phyloP scores from a whole-genome alignment of 2,888 invertebrate genomes.

The Holacanthella duospinosa region DNA sequence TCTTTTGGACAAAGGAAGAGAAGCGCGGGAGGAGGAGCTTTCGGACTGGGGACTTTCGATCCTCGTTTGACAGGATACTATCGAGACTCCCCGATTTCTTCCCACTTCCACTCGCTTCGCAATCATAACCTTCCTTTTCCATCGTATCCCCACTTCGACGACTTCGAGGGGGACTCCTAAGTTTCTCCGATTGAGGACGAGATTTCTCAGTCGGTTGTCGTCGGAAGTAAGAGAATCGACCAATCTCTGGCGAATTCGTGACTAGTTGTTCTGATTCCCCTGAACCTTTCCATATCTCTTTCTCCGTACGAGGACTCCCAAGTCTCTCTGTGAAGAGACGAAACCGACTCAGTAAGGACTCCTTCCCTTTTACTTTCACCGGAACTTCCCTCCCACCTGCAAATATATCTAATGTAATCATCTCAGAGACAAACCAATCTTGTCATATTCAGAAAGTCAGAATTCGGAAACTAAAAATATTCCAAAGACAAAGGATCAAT shows the following conservation, averaged over 20 bases:
- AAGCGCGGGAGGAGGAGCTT: slow-evolving; percentile 35
- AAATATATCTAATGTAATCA: no score
- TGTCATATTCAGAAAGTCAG: no score
- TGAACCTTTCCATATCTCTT: slow-evolving; percentile 20
- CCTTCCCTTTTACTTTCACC: slow-evolving; percentile 31
- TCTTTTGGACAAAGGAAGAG: slow-evolving; percentile 36
- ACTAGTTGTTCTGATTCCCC: slow-evolving; percentile 17
- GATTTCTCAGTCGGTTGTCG: slow-evolving; percentile 18
- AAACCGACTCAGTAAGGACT: slow-evolving; percentile 46
- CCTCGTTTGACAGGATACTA: slow-evolving; percentile 34
- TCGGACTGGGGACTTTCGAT: slow-evolving; percentile 30
- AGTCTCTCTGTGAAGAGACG: slow-evolving; percentile 48
- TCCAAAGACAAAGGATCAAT: no score
- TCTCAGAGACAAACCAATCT: no score
- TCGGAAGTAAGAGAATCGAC: slow-evolving; percentile 31
- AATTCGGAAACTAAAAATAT: no score
- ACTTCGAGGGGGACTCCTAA: not conserved
- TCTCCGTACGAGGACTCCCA: slow-evolving; percentile 18
- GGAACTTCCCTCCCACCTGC: no score
- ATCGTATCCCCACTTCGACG: not conserved
- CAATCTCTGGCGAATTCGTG: slow-evolving; percentile 6
- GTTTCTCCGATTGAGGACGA: not conserved
- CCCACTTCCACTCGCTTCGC: slow-evolving; percentile 15
- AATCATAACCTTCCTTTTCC: not conserved
- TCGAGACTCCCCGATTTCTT: slow-evolving; percentile 29